Conservation (phyloP, 1,140 invertebrate genomes). For the Pantala flavescens region DNA sequence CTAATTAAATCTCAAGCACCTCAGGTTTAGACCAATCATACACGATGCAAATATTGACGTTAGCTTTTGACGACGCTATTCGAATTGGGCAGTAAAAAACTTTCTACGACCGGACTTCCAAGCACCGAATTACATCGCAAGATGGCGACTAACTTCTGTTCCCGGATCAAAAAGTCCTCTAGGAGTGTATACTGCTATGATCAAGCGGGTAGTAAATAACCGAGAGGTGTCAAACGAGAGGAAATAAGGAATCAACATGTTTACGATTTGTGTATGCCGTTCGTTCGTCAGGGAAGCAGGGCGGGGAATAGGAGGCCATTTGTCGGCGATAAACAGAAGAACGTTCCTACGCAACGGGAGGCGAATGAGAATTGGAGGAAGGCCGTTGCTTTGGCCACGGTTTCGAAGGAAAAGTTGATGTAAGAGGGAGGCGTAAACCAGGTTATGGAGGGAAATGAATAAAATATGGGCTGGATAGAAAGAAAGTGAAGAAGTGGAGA, state of each 20-base stretch:
- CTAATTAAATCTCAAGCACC: too few species aligned
- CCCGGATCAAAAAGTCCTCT: too few species aligned
- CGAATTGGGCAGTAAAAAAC: too few species aligned
- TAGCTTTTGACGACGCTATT: too few species aligned
- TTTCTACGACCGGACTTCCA: too few species aligned
- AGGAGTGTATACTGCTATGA: too few species aligned
- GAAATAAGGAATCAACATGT: conserved; percentile 3
- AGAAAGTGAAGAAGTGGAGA: not conserved
- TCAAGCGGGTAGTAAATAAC: too few species aligned
- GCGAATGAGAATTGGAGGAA: not conserved
- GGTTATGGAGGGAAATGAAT: not conserved
- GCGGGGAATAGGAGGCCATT: not conserved
- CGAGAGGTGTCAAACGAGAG: not conserved
- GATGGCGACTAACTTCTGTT: too few species aligned
- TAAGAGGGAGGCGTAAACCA: not conserved
- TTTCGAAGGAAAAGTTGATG: not conserved
- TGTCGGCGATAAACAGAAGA: not conserved
- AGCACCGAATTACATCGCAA: too few species aligned
- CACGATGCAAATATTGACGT: too few species aligned
- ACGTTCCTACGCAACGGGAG: not conserved
- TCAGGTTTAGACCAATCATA: too few species aligned
- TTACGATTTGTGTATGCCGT: not conserved
- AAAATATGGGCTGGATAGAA: not conserved
- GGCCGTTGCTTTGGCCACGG: not conserved
- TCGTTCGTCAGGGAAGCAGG: not conserved